Evolutionary conservation across 1,140 invertebrate species (phyloP), one percentile per base, ranked within the genome.

Genomic region (Melitaea cinxia): DNA sequence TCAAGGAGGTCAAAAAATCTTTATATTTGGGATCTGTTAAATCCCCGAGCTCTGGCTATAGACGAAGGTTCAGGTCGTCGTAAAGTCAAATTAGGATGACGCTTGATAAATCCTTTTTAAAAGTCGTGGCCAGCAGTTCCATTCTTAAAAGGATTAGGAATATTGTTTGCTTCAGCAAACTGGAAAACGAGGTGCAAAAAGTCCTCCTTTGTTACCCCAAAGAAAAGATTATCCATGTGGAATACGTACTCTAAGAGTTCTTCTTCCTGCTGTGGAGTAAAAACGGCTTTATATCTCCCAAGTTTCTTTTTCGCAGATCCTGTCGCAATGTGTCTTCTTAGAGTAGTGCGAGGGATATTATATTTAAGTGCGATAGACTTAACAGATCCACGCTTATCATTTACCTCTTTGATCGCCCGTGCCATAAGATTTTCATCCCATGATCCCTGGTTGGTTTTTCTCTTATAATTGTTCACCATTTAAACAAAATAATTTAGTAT

Each of bases 61-160:
- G 70, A 77, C 68, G 72, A 77, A 73, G 76, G 45, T 39, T 82
- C 78, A 69, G 80, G 80, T 70, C 71, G 73, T 50, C 75, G 73
- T n/a, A 81, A 65, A 19, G 70, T 55, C 55, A 75, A 70, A 56
- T 75, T 4, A 57, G 56, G 19, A 49, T 83, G 71, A 59, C 71
- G 70, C 30, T 62, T 62, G 56, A 75, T 70, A 77, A 75, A 79
- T 63, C 47, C 55, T 55, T 54, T 47, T 56, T 69, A 45, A 65
- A 65, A 75, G 45, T 76, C 65, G 65, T 76, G 68, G 67, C 63
- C 73, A 42, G 70, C 69, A 68, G 65, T 66, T 65, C 68, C 55
- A 45, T 75, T 64, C 45, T 68, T 70, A 35, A 35, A 35, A 35
- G 12, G 4, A 35, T 10, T 4, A 35, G 33, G 4, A 7, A 7